phyloP scores from a whole-genome alignment of 2,888 invertebrate genomes.

The Lithodes maja region DNA sequence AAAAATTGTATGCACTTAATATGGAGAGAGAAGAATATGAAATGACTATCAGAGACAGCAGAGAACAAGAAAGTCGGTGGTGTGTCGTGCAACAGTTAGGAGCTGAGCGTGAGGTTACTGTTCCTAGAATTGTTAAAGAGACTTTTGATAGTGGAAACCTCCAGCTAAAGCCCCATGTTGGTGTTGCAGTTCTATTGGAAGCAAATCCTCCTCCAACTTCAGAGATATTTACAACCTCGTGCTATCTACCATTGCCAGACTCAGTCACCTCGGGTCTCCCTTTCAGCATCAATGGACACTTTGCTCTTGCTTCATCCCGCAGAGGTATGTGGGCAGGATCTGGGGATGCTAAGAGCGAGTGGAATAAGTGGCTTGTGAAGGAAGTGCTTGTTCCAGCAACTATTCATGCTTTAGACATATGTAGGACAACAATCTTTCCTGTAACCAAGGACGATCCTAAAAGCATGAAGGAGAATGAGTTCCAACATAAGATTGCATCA shows the following conservation, averaged over 20 bases:
- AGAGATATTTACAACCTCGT: conserved; percentile 23
- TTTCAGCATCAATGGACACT: conserved; percentile 53
- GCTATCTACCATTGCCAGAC: conserved; percentile 39
- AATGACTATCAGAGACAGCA: conserved; percentile 18
- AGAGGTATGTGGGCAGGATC: conserved; percentile 38
- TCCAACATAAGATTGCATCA: background rate
- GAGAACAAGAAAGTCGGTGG: background rate
- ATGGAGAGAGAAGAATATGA: conserved; percentile 28
- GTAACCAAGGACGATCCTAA: background rate
- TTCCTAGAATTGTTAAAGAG: conserved; percentile 20
- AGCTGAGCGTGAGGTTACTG: conserved; percentile 8
- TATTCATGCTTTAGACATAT: conserved; percentile 8
- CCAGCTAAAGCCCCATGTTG: conserved; percentile 41
- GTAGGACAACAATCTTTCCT: background rate
- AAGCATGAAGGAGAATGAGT: background rate
- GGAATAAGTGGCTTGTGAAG: conserved; percentile 48
- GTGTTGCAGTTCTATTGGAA: conserved; percentile 32
- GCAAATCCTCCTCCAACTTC: background rate
- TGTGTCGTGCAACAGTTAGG: conserved; percentile 41
- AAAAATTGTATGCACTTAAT: conserved; percentile 7
- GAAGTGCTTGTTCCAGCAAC: conserved; percentile 41
- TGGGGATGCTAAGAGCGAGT: conserved; percentile 4
- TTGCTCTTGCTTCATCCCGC: conserved; percentile 25
- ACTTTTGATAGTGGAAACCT: conserved; percentile 10
- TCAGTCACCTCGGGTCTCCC: conserved; percentile 25